Evolutionary conservation across 2,797 vertebrate genomes (phyloP), one percentile per base, ranked within the genome.

Genomic region (Anguilla pacifica): DNA sequence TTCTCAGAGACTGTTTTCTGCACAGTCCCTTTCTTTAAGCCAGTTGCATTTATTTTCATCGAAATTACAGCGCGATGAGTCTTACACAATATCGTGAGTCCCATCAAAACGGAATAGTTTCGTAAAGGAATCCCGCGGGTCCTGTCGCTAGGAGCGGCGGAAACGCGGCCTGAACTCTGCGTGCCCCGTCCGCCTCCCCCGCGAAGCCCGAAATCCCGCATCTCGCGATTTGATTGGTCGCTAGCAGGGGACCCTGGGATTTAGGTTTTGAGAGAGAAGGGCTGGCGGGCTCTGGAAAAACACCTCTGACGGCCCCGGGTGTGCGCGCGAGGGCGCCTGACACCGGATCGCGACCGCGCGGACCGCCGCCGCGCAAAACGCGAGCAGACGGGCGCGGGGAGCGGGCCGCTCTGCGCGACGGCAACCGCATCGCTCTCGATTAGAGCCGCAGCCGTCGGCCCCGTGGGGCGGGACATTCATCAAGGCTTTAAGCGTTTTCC

Each of bases 351-450:
- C 51, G 90, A 61, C 28, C 59, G 86, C 91, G 91, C 94, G 91
- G 93, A 92, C 92, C 91, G 91, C 91, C 25, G 67, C 64, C 87
- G 89, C 90, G 90, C 92, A 95, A 96, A 96, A 93, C 93, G 90
- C 91, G 94, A 94, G 94, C 95, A 96, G 95, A 95, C 95, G 95
- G 91, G 88, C 91, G 90, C 86, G 81, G 91, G 95, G 94, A 96
- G 96, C 94, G 93, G 39, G 92, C 86, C 87, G 93, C 94, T 95
- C 93, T 95, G 94, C 95, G 90, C 86, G 88, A 94, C 92, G 94
- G 93, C 95, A 96, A 95, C 93, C 88, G 90, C 94, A 95, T 95
- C 94, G 93, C 91, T 95, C 94, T 94, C 94, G 91, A 95, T 96
- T 95, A 94, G 90, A 86, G 91, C 91, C 93, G 93, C 95, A 95